Base-by-base conservation (phyloP, 1,140 invertebrate species). In the Trichomalopsis sarcophagae region DNA sequence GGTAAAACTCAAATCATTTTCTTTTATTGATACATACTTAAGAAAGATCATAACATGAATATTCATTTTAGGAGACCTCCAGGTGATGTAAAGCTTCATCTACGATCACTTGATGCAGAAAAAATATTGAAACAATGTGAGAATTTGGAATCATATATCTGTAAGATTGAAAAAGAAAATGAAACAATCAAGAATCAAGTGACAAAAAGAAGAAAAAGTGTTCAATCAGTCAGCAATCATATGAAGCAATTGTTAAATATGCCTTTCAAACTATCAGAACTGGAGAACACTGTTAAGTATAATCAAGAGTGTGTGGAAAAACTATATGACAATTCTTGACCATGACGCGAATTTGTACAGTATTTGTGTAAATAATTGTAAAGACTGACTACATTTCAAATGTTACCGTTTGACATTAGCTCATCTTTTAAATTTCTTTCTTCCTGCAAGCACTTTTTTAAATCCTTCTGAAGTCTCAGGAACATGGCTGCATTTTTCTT, bases 61-160 rank as follows among this genome's bases (percentile, higher is more conserved):
- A 21, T 84, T 86, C 40, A 75, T 84, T 88, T 62, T 30, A 92
- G 91, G 91, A 90, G 91, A 85, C 91, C 91, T 40, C 91, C 91
- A 4, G 91, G 91, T 17, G 76, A 92, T 79, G 88, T 92, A n/a
- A 68, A 78, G 17, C 33, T 84, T n/a, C 91, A 92, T 83, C 21
- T 91, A 66, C 82, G 88, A 83, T 90, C 89, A 10, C 17, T 89
- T 44, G 91, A 91, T 44, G 88, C 84, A 0, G 76, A 88, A 21
- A 87, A 68, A 75, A 91, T 92, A 0, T 82, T 81, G n/a, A 81
- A 87, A 21, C 88, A 89, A 73, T 88, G 30, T 27, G 87, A 89
- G 23, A 66, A 78, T 30, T 80, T 92, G 11, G 71, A 88, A 82
- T 73, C 86, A 47, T 79, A 79, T 68, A 86, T 91, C 27, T 80